Base-by-base conservation (phyloP, 2,888 invertebrate genomes). In the Craniophora ligustri region DNA sequence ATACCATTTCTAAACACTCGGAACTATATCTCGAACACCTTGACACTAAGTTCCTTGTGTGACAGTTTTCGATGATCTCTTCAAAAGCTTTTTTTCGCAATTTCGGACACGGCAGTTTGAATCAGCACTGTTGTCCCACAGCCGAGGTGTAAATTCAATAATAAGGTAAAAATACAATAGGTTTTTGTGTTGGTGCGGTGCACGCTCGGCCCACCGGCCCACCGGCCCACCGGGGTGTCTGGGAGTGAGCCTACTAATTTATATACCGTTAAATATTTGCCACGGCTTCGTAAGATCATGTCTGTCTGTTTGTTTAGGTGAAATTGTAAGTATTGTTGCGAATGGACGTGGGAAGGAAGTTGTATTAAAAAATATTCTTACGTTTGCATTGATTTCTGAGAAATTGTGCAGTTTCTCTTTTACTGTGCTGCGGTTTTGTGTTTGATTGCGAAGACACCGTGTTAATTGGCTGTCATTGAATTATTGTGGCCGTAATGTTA, bases 71-170 rank as follows among this genome's bases (percentile, higher is more conserved):
- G 74, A 78, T 74, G 68, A 76, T 79, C 67, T 70, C 64, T 67
- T 75, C 68, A 67, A 69, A 65, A 34, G 21, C n/a, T 53, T 72
- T 78, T 80, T 84, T 81, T 77, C 55, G 73, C 75, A 21, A 74
- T 63, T 67, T 67, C 54, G 60, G 68, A 66, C 72, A 75, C 72
- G 45, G 56, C 42, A 64, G 56, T 62, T 57, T 49, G 57, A 58
- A 58, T 58, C 54, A 44, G 72, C 73, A 71, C 67, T 76, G 75
- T 77, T 79, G 76, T 78, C 75, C 78, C 72, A 78, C 78, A 71
- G 65, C 63, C 61, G 79, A 87, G 86, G 89, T 88, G 88, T 87
- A 84, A 88, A 88, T 86, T 84, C 86, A 82, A 85, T 88, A 85
- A 86, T 87, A 84, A 84, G 79, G 71, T 76, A 66, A 44, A 51